phyloP scores from a whole-genome alignment of 2,797 vertebrate genomes.

The Hybognathus amarus region DNA sequence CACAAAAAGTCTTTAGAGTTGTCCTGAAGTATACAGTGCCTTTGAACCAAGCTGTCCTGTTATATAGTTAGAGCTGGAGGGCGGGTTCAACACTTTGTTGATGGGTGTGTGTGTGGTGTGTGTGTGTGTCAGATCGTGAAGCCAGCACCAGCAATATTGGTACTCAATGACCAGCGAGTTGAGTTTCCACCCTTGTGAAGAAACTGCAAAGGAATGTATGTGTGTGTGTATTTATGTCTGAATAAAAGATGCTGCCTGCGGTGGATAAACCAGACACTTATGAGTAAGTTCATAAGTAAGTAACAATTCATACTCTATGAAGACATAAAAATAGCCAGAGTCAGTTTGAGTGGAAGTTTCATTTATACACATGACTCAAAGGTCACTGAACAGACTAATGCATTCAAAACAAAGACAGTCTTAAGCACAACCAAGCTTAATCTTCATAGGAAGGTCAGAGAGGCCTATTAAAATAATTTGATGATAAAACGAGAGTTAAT shows the following conservation, averaged over 20 bases:
- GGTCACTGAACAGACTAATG: slow-evolving; percentile 6
- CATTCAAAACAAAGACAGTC: neutral
- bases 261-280: slow-evolving; percentile 1
- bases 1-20: slow-evolving; percentile 29
- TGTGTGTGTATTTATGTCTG: neutral
- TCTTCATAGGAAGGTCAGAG: neutral
- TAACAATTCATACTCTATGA: neutral
- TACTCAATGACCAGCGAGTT: slow-evolving; percentile 62
- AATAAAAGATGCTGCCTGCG: neutral
- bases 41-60: slow-evolving; percentile 60
- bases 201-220: slow-evolving; percentile 71
- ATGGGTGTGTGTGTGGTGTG: slow-evolving; percentile 36
- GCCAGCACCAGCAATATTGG: slow-evolving; percentile 61
- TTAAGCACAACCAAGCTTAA: neutral
- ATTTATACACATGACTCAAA: slow-evolving; percentile 16
- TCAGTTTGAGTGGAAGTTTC: neutral
- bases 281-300: neutral
- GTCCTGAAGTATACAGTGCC: slow-evolving; percentile 63
- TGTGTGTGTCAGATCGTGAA: slow-evolving; percentile 43
- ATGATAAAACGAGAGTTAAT: neutral
- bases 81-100: slow-evolving; percentile 62
- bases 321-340: neutral
- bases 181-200: slow-evolving; percentile 68
- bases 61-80: slow-evolving; percentile 73
- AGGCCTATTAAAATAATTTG: neutral